Evolutionary conservation across 2,113 vertebrate species (phyloP).

Genomic region (Notarius quadriscutis): DNA sequence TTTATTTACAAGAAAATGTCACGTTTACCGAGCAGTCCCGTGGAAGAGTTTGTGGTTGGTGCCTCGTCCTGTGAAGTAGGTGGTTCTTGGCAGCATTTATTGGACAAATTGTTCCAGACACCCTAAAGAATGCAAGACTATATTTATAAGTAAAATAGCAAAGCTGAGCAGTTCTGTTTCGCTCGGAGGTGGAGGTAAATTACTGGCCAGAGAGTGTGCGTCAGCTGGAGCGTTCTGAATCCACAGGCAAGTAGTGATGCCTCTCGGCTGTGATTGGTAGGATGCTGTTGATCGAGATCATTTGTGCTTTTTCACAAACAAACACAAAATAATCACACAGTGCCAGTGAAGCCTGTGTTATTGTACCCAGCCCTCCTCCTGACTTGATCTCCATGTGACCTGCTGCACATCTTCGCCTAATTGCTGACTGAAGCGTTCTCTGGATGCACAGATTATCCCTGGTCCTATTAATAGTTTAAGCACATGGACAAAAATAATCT

Average conservation of each 20-base stretch:
- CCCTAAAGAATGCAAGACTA: constrained; percentile 11
- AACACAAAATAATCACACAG: neutral
- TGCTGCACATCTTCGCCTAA: neutral
- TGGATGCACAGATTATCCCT: constrained; percentile 52
- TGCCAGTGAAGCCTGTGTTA: neutral
- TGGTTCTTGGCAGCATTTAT: constrained; percentile 1
- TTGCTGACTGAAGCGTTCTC: constrained; percentile 43
- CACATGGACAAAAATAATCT: constrained; percentile 17
- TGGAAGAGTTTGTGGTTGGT: neutral
- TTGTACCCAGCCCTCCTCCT: neutral
- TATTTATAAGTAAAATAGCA: neutral
- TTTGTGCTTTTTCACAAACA: neutral
- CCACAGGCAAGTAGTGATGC: neutral
- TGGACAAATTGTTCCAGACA: neutral
- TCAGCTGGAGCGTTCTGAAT: neutral
- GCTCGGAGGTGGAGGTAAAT: neutral
- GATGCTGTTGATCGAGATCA: neutral
- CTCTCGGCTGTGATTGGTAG: neutral
- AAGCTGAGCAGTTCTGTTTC: neutral
- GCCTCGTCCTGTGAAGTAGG: neutral
- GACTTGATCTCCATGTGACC: neutral
- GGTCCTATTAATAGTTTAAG: constrained; percentile 38
- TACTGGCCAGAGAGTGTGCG: neutral
- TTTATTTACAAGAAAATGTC: neutral
- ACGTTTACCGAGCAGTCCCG: neutral